Conservation (phyloP, 1,140 invertebrate species). For the Holotrichia oblita region DNA sequence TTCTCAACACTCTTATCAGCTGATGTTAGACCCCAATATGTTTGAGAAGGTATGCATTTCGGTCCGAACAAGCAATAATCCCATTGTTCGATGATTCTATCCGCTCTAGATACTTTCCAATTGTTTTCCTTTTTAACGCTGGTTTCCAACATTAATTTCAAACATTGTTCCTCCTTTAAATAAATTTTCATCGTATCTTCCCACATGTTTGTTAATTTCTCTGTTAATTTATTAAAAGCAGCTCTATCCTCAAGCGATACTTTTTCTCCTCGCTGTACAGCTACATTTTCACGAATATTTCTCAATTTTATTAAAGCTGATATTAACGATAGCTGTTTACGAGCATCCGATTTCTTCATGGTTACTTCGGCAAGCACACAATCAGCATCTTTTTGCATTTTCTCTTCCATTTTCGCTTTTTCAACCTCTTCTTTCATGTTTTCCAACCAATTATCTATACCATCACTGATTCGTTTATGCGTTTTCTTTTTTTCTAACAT, state of each 20-base stretch:
- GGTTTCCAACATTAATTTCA: constrained; percentile 56
- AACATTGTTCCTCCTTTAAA: constrained; percentile 56
- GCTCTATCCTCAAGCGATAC: constrained; percentile 61
- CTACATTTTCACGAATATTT: constrained; percentile 68
- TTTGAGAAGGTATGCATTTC: constrained; percentile 46
- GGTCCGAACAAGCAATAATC: constrained; percentile 56
- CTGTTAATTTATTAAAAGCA: constrained; percentile 56
- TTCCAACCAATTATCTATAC: constrained; percentile 70
- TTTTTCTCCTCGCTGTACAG: constrained; percentile 68
- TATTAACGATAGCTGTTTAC: constrained; percentile 69
- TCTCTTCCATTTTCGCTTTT: constrained; percentile 70
- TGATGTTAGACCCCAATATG: constrained; percentile 56
- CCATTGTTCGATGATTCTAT: constrained; percentile 52
- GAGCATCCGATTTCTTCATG: constrained; percentile 73
- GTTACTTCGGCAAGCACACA: constrained; percentile 73
- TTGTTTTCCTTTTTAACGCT: constrained; percentile 54
- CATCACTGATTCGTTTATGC: constrained; percentile 63
- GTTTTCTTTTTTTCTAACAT: constrained; percentile 61
- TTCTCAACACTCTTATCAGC: constrained; percentile 57
- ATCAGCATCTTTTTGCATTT: constrained; percentile 74
- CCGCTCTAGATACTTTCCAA: constrained; percentile 50
- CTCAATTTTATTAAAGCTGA: constrained; percentile 71
- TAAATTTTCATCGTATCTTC: constrained; percentile 55
- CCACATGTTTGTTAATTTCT: constrained; percentile 56
- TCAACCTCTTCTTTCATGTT: constrained; percentile 70